Base-by-base conservation (phyloP, 1,140 invertebrate species). In the Schlechtendalia chinensis region DNA sequence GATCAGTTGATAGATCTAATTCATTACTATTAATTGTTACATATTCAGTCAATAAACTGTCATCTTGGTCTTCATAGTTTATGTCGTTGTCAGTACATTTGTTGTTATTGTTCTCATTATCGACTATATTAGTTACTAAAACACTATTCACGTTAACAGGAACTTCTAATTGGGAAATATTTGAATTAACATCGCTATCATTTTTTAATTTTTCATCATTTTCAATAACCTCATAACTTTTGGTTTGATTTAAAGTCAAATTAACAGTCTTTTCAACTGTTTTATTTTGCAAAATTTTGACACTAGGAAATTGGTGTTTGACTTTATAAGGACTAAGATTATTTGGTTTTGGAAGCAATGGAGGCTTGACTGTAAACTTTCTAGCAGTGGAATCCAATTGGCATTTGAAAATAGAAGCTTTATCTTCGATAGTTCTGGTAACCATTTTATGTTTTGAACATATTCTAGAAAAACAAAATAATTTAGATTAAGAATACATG, bases 311-410 rank as follows among this genome's bases (percentile, higher is more conserved):
- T 29, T 79, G n/a, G 17, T 79, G 45, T 63, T 79, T 79, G 11
- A 79, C 56, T 63, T 79, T 79, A 47, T 79, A 79, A 27, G 75
- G 75, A 63, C 75, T 79, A 63, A 63, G 61, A 12, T 63, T 79
- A 47, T 45, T 79, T 19, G 75, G 75, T 61, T 79, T 79, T 63
- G 75, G 75, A 50, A 79, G 75, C 16, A 79, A 5, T 50, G 75
- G 75, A 50, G 75, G 75, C 50, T 79, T 79, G 0, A 79, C 24
- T 11, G 58, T 79, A 47, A 22, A 63, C 22, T 0, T 79, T 45
- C 39, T 63, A 27, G 39, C 24, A 47, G 58, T 56, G 17, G 56
- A 63, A 29, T 79, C 39, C 17, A 79, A 61, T 27, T 63, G 45
- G 63, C 75, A 61, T 63, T 79, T 63, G 0, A 50, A 61, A 47